These are phyloP conservation scores for Labrus mixtus DNA, from an alignment of 2,113 vertebrate genomes.

Conservation along the genomic window DNA sequence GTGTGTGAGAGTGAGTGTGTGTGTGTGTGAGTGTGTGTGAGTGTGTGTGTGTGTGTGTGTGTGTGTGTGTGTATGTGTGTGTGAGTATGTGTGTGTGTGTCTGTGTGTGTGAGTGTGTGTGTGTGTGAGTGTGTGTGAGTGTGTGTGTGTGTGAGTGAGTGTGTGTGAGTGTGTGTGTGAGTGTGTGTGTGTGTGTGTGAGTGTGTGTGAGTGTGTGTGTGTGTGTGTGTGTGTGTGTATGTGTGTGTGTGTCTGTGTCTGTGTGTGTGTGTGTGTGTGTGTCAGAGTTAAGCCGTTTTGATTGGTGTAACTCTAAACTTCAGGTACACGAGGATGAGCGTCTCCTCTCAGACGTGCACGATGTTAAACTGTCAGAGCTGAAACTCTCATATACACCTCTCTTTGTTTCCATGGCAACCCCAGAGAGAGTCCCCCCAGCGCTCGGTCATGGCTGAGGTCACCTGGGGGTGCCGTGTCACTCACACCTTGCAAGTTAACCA, in stretches of 20 bases:
- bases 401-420: slow-evolving; percentile 22
- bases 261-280: slow-evolving; percentile 33
- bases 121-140: slow-evolving; percentile 33
- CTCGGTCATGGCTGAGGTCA: slow-evolving; percentile 32
- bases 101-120: slow-evolving; percentile 38
- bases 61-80: slow-evolving; percentile 26
- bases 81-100: slow-evolving; percentile 37
- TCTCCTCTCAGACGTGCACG: not conserved
- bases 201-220: slow-evolving; percentile 37
- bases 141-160: slow-evolving; percentile 36
- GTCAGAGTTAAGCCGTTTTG: slow-evolving; percentile 26
- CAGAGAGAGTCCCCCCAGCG: not conserved
- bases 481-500: slow-evolving; percentile 29
- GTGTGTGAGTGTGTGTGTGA: slow-evolving; percentile 35
- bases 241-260: slow-evolving; percentile 30
- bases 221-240: slow-evolving; percentile 32
- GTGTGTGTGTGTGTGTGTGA: slow-evolving; percentile 25
- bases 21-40: slow-evolving; percentile 35
- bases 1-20: slow-evolving; percentile 40
- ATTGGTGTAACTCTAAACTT: slow-evolving; percentile 59
- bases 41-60: slow-evolving; percentile 25
- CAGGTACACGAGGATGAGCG: slow-evolving; percentile 5
- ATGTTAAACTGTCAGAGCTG: slow-evolving; percentile 30
- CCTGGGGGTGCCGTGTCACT: slow-evolving; percentile 30
- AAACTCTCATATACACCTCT: slow-evolving; percentile 27